These are phyloP conservation scores for Bicyclus anynana DNA, from an alignment of 1,140 invertebrate species.

Conservation along the genomic window DNA sequence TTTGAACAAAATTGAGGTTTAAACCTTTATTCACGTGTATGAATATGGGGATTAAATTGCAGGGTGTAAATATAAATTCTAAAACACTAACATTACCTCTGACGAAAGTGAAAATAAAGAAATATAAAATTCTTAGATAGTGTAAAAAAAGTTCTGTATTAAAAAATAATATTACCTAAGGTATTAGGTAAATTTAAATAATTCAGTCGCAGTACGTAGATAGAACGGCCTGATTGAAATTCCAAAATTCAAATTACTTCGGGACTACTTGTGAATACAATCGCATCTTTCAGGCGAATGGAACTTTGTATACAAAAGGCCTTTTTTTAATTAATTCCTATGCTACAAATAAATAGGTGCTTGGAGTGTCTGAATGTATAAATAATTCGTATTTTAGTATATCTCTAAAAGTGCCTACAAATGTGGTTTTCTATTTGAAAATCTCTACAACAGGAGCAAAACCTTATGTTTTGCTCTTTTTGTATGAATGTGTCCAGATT, in stretches of 20 bases:
- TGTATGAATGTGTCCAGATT: neutral
- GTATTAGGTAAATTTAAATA: slow-evolving; percentile 40
- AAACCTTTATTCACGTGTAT: too few species aligned
- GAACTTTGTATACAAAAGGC: slow-evolving; percentile 57
- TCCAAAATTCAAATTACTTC: slow-evolving; percentile 70
- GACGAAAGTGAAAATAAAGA: too few species aligned
- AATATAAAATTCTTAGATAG: too few species aligned
- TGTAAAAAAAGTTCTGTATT: too few species aligned
- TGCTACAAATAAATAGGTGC: slow-evolving; percentile 24
- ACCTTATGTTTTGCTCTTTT: neutral
- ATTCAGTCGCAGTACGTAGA: slow-evolving; percentile 33
- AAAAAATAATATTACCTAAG: too few species aligned
- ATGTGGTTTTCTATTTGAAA: slow-evolving; percentile 7
- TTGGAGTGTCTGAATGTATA: slow-evolving; percentile 25
- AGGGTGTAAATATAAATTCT: too few species aligned
- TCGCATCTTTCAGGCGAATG: slow-evolving; percentile 48
- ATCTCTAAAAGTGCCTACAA: slow-evolving; percentile 3
- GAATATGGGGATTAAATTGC: too few species aligned
- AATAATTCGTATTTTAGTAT: slow-evolving; percentile 20
- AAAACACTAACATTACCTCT: too few species aligned
- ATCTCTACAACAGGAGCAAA: neutral
- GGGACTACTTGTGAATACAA: slow-evolving; percentile 60
- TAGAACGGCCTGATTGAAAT: slow-evolving; percentile 50
- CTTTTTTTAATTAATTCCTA: slow-evolving; percentile 60
- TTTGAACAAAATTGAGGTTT: too few species aligned